Evolutionary conservation across 2,113 vertebrate species (phyloP), one percentile per base, ranked within the genome.

Genomic region (Microcebus ravelobensis): DNA sequence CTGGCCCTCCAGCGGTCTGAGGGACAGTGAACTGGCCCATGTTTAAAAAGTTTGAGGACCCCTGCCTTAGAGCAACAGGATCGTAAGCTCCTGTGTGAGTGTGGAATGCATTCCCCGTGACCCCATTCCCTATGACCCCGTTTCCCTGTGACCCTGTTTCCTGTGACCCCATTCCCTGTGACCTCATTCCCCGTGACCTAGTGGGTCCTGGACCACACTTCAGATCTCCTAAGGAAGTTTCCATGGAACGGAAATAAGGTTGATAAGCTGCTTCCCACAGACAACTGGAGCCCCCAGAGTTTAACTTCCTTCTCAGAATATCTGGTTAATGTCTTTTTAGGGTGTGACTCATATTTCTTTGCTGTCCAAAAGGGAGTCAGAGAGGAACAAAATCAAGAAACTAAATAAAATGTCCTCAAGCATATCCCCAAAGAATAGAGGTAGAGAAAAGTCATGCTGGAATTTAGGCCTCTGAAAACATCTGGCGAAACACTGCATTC

Each of bases 381-480:
- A 80, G 61, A 68, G 50, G n/a, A 27, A 50, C 14, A 52, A 57
- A 85, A 68, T 90, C 25, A 77, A 84, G 39, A 52, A 90, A 82
- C 70, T 23, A 67, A 88, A 90, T 50, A 50, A 86, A 61, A 81
- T 67, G 31, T 71, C 70, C 45, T 74, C 8, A 90, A 79, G 50
- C 90, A 63, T 85, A 27, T 93, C 89, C 76, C 73, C 34, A 85
- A 94, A 96, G 94, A 92, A 71, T 27, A 87, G 80, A 92, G 31
- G 29, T 27, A 10, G 57, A 50, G 29, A n/a, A 59, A 57, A 74
- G 42, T 68, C 82, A 11, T n/a, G n/a, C 50, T 91, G 91, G 70
- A 95, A 81, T 80, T 67, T 89, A 70, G 89, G 89, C 89, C 45
- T 90, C 84, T 93, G 52, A 95, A 95, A 97, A 95, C 36, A 96